These are phyloP conservation scores for Aphidoletes aphidimyza DNA, from an alignment of 2,888 invertebrate genomes.

Conservation along the genomic window DNA sequence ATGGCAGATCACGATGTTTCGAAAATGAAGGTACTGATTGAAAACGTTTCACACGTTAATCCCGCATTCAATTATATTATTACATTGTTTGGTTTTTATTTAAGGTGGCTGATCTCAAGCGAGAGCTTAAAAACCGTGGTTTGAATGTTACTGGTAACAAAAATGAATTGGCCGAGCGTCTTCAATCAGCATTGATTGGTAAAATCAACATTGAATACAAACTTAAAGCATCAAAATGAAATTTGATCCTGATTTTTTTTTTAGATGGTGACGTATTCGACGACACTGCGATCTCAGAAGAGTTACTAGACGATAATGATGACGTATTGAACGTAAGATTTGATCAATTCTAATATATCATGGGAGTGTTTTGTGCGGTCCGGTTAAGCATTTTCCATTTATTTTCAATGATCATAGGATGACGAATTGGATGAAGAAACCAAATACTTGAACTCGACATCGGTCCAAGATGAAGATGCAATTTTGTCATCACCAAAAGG, in stretches of 20 bases:
- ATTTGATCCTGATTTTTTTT: background rate
- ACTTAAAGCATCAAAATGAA: background rate
- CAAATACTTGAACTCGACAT: constrained; percentile 56
- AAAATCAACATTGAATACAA: constrained; percentile 59
- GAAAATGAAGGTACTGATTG: constrained; percentile 64
- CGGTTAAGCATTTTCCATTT: constrained; percentile 56
- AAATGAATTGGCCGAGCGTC: constrained; percentile 80
- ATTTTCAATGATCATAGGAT: constrained; percentile 59
- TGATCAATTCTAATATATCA: too few relatives aligned
- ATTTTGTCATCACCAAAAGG: constrained; percentile 57
- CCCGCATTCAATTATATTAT: background rate
- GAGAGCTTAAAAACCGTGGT: constrained; percentile 82
- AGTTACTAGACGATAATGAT: constrained; percentile 68
- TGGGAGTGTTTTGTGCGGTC: background rate
- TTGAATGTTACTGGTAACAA: constrained; percentile 82
- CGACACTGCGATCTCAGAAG: constrained; percentile 68
- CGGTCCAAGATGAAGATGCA: constrained; percentile 56
- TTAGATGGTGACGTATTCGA: constrained; percentile 58
- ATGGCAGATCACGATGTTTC: constrained; percentile 65
- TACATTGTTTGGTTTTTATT: constrained; percentile 46
- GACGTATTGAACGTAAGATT: constrained; percentile 66
- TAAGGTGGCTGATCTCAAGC: constrained; percentile 85
- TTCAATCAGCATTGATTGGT: constrained; percentile 73
- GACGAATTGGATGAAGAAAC: constrained; percentile 60
- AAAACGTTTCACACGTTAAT: background rate